Conservation (phyloP, 1,140 invertebrate genomes). For the fruit fly (Drosophila melanogaster) region Release_6_plus_ISO1_MT NT_033777.3:30391501-30392000, state of each 20-base stretch:
- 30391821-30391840: constrained; percentile 44
- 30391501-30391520: background rate
- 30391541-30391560: background rate
- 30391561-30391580: background rate
- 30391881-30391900: constrained; percentile 39
- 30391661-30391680: constrained; percentile 78
- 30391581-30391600: background rate
- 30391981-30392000: constrained; percentile 44
- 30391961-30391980: background rate
- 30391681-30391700: constrained; percentile 70
- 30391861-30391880: constrained; percentile 78
- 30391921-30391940: constrained; percentile 65
- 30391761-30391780: constrained; percentile 74
- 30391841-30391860: constrained; percentile 75
- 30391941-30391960: background rate
- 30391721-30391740: constrained; percentile 48
- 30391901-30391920: constrained; percentile 70
- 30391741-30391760: constrained; percentile 72
- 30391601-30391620: background rate
- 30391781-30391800: constrained; percentile 66
- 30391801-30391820: constrained; percentile 42
- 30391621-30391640: constrained; percentile 23
- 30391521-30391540: background rate
- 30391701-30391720: constrained; percentile 32
- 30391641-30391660: constrained; percentile 59